Conservation (phyloP, 1,140 invertebrate genomes). For the Cecropterus lyciades region DNA sequence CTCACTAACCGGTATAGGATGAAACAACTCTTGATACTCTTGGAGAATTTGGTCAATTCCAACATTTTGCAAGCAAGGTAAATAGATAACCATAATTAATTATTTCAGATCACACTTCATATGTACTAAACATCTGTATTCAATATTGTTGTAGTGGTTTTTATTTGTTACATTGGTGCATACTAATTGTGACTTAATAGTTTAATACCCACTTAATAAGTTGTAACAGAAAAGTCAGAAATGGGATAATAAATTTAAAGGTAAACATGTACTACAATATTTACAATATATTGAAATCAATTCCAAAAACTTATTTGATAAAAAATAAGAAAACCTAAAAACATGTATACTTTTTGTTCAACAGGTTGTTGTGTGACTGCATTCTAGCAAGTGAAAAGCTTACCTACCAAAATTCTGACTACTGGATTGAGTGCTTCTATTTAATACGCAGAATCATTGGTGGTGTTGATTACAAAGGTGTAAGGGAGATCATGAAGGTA, state of each 20-base stretch:
- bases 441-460: slow-evolving; percentile 94
- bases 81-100: slow-evolving; percentile 9
- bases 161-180: no score
- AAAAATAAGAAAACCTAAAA: no score
- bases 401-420: slow-evolving; percentile 89
- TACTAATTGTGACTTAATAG: no score
- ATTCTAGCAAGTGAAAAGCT: slow-evolving; percentile 92
- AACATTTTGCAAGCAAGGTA: slow-evolving; percentile 88
- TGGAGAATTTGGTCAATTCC: slow-evolving; percentile 89
- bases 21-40: slow-evolving; percentile 88
- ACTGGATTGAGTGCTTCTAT: slow-evolving; percentile 95
- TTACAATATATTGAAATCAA: no score
- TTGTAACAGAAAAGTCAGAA: no score
- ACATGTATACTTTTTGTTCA: slow-evolving; percentile 44
- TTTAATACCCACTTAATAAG: no score
- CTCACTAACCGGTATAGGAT: slow-evolving; percentile 89
- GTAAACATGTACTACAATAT: no score
- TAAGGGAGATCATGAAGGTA: slow-evolving; percentile 96
- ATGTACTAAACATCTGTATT: no score
- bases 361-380: slow-evolving; percentile 93
- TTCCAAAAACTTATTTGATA: no score
- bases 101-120: no score
- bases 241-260: no score
- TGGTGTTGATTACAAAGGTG: slow-evolving; percentile 97
- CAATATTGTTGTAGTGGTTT: no score